Conservation (phyloP, 2,888 invertebrate species). For the Ochlodes sylvanus region DNA sequence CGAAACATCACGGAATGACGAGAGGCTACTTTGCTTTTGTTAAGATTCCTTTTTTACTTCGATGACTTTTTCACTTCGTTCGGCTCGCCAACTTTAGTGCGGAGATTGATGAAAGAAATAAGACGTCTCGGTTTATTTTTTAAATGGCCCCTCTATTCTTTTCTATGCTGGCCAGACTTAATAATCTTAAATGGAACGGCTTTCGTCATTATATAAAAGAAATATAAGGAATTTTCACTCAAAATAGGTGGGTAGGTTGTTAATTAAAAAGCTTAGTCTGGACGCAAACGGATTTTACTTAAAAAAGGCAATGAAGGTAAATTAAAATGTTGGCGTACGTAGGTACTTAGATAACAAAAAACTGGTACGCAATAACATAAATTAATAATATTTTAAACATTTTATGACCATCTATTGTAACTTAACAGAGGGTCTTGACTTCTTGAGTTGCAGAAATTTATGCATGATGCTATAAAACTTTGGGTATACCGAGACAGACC, state of each 20-base stretch:
- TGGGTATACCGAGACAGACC: too few species aligned
- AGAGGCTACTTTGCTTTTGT: slow-evolving; percentile 48
- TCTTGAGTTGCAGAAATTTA: too few species aligned
- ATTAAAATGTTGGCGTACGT: too few species aligned
- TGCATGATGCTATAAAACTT: too few species aligned
- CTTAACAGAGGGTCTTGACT: too few species aligned
- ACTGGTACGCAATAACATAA: too few species aligned
- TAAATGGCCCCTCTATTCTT: slow-evolving; percentile 38
- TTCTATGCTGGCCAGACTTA: slow-evolving; percentile 34
- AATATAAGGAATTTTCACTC: slow-evolving; percentile 17
- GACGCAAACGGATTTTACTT: background rate
- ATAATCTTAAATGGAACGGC: slow-evolving; percentile 33
- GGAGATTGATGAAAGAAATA: slow-evolving; percentile 39
- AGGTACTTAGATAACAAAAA: too few species aligned
- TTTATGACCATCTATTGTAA: too few species aligned
- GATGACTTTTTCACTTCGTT: slow-evolving; percentile 45
- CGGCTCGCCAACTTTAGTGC: slow-evolving; percentile 38
- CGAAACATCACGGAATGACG: slow-evolving; percentile 50
- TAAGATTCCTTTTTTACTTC: slow-evolving; percentile 41
- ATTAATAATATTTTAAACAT: too few species aligned
- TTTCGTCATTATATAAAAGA: slow-evolving; percentile 18
- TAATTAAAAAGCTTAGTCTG: slow-evolving; percentile 17
- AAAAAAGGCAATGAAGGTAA: too few species aligned
- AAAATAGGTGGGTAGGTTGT: background rate
- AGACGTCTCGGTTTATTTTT: slow-evolving; percentile 35